Conservation (phyloP, 2,797 vertebrate genomes). For the Cirrhinus mrigala region DNA sequence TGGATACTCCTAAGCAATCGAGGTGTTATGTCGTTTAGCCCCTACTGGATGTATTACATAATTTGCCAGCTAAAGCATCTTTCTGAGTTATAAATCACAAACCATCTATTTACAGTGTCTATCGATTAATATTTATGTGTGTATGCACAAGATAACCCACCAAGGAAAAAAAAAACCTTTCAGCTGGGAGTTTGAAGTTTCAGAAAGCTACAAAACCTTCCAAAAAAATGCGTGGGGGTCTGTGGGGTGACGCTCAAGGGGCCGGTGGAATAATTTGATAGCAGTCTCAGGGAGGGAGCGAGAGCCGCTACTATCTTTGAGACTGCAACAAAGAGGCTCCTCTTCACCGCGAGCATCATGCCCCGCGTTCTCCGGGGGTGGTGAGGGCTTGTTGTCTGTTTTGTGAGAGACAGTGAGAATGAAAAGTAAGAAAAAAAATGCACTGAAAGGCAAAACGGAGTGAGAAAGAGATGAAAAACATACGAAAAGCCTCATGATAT, state of each 20-base stretch:
- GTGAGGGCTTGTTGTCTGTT: slow-evolving; percentile 23
- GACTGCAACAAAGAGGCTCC: slow-evolving; percentile 30
- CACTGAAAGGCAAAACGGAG: not conserved
- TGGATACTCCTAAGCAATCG: not conserved
- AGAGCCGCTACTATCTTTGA: slow-evolving; percentile 29
- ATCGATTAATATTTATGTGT: not conserved
- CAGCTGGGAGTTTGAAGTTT: not conserved
- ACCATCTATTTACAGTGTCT: not conserved
- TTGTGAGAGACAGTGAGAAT: not conserved
- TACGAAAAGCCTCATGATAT: not conserved
- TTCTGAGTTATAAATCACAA: not conserved
- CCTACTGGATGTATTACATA: not conserved
- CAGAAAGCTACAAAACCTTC: slow-evolving; percentile 13
- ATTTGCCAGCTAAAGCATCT: not conserved
- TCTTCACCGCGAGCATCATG: not conserved
- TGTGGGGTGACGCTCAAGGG: slow-evolving; percentile 19
- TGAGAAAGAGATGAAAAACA: slow-evolving; percentile 1
- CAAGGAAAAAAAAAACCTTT: not conserved
- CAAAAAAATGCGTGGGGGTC: slow-evolving; percentile 27
- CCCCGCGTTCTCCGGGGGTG: slow-evolving; percentile 15
- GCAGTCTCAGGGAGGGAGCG: not conserved
- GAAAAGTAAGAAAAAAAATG: too few relatives aligned
- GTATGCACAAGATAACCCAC: not conserved
- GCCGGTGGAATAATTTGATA: slow-evolving; percentile 36
- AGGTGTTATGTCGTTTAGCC: not conserved